phyloP scores from a whole-genome alignment of 2,113 vertebrate species.

The Alces alces region DNA sequence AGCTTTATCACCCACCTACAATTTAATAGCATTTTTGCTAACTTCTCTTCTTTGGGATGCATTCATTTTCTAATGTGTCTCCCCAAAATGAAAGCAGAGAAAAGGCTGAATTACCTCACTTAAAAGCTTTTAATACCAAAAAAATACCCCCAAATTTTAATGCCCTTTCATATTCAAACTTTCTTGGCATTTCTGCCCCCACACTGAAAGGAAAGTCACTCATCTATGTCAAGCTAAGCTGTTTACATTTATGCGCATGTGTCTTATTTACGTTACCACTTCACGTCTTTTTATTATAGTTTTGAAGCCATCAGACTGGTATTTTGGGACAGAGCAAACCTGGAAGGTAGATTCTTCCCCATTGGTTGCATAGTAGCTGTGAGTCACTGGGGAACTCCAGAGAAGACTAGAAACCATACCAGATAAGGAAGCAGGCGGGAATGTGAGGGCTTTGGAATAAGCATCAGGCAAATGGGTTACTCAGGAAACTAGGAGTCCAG shows the following conservation, averaged over 20 bases:
- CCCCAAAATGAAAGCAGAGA: background rate
- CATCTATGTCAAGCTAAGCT: background rate
- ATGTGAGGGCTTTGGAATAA: background rate
- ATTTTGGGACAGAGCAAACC: background rate
- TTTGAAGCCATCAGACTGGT: background rate
- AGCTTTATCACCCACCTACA: background rate
- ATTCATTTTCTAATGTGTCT: background rate
- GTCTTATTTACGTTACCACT: background rate
- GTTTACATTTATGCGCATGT: background rate
- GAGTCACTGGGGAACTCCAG: background rate
- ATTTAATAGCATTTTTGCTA: background rate
- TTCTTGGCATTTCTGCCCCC: background rate
- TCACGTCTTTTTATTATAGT: background rate
- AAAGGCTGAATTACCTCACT: background rate
- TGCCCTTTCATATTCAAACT: background rate
- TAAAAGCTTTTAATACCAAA: background rate
- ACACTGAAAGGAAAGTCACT: background rate
- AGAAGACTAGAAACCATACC: background rate
- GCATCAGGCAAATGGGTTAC: background rate
- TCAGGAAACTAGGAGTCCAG: background rate
- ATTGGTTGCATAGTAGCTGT: background rate
- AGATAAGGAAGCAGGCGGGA: background rate
- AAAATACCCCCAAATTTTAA: background rate
- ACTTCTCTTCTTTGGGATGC: background rate
- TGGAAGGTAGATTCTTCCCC: background rate